phyloP scores from a whole-genome alignment of 2,888 invertebrate genomes.

The Ptilodon capucinus region DNA sequence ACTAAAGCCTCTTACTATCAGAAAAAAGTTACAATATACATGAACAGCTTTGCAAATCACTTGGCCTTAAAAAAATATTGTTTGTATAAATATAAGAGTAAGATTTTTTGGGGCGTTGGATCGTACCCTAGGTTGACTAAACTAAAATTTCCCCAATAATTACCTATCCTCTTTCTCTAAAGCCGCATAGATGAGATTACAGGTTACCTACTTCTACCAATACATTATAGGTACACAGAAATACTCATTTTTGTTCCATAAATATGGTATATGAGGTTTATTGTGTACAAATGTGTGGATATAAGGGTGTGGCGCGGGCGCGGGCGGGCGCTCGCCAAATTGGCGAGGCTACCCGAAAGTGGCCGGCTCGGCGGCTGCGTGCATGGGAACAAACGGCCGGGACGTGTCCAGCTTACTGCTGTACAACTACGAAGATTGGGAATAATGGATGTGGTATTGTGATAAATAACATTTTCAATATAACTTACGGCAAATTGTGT shows the following conservation, averaged over 20 bases:
- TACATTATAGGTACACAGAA: background rate
- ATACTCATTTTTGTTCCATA: background rate
- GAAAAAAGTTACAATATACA: no score
- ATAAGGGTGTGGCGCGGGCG: constrained; percentile 6
- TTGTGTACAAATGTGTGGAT: constrained; percentile 10
- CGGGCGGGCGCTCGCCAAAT: constrained; percentile 30
- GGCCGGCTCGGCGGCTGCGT: constrained; percentile 24
- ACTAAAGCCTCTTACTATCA: no score
- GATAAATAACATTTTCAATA: background rate
- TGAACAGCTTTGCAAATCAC: no score
- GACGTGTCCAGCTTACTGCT: constrained; percentile 37
- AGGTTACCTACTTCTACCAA: background rate
- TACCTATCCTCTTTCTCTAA: no score
- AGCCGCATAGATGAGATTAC: no score
- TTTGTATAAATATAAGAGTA: no score
- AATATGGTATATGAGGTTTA: constrained; percentile 16
- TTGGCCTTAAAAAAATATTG: no score
- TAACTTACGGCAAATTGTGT: no score
- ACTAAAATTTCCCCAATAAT: no score
- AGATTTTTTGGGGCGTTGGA: no score
- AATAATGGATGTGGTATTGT: constrained; percentile 12
- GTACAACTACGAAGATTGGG: constrained; percentile 12
- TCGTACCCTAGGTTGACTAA: no score
- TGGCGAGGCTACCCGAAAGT: constrained; percentile 31
- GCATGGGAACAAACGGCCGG: constrained; percentile 51